phyloP scores from a whole-genome alignment of 1,140 invertebrate genomes.

The Coptotermes formosanus region DNA sequence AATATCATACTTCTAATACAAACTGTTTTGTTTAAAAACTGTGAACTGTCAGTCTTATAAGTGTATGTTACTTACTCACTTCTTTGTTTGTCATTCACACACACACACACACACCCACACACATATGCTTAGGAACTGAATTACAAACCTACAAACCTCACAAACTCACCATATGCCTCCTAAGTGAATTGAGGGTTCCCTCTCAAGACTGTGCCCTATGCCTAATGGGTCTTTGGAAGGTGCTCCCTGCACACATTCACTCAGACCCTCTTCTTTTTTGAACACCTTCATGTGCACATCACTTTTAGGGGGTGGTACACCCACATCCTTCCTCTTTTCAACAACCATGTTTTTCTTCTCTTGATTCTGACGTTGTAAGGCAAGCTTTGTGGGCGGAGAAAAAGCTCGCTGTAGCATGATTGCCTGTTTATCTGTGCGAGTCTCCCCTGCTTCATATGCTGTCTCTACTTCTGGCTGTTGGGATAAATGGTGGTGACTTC shows the following conservation, averaged over 20 bases:
- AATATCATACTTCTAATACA: too few species aligned
- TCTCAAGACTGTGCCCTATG: background rate
- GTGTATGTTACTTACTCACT: too few species aligned
- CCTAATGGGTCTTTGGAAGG: background rate
- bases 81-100: too few species aligned
- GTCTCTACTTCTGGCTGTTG: conserved; percentile 27
- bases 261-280: background rate
- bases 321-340: background rate
- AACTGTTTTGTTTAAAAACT: too few species aligned
- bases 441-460: conserved; percentile 31
- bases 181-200: background rate
- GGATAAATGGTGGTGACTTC: background rate
- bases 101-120: too few species aligned
- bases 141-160: too few species aligned
- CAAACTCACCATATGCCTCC: background rate
- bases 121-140: too few species aligned
- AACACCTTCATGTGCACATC: conserved; percentile 23
- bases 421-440: background rate
- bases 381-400: conserved; percentile 12
- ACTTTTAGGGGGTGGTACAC: background rate
- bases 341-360: background rate
- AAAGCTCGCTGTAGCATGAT: background rate
- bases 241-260: background rate
- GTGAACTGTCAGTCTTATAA: too few species aligned
- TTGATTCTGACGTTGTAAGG: background rate